A percentile compares a stretch with the other conserved stretches of the same genome.
These are phyloP conservation scores for Tribolium castaneum DNA, from an alignment of 1,140 invertebrate species.

Conservation along the genomic window DNA sequence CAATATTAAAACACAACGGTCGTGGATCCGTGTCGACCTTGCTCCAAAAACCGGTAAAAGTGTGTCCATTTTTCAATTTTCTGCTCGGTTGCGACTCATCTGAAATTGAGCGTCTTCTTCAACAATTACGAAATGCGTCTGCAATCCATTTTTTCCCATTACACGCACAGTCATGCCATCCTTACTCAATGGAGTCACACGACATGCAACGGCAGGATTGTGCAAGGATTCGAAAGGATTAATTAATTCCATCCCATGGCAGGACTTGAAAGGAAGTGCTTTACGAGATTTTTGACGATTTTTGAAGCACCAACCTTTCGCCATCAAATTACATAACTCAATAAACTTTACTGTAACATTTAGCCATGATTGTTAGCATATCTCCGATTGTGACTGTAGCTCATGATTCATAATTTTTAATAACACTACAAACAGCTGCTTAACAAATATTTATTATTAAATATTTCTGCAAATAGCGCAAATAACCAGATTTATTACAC, in stretches of 20 bases:
- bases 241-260: slow-evolving; percentile 17
- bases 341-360: neutral
- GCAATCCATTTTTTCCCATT: slow-evolving; percentile 3
- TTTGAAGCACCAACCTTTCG: neutral
- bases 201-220: slow-evolving; percentile 12
- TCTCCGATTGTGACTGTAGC: no score
- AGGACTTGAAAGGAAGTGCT: slow-evolving; percentile 5
- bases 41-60: neutral
- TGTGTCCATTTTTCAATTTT: neutral
- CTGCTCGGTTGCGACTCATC: neutral
- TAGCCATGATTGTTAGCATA: slow-evolving; percentile 24
- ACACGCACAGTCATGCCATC: neutral
- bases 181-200: slow-evolving; percentile 10
- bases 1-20: neutral
- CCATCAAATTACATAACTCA: neutral
- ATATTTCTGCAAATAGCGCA: no score
- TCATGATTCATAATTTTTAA: no score
- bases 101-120: neutral
- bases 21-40: neutral
- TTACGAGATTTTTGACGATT: neutral
- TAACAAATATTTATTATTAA: no score
- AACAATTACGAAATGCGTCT: neutral
- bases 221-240: slow-evolving; percentile 22
- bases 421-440: no score
- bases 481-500: no score